A percentile compares a stretch with the other conserved stretches of the same genome.
phyloP scores from a whole-genome alignment of 2,888 invertebrate species.

The Ophion obscuratus region DNA sequence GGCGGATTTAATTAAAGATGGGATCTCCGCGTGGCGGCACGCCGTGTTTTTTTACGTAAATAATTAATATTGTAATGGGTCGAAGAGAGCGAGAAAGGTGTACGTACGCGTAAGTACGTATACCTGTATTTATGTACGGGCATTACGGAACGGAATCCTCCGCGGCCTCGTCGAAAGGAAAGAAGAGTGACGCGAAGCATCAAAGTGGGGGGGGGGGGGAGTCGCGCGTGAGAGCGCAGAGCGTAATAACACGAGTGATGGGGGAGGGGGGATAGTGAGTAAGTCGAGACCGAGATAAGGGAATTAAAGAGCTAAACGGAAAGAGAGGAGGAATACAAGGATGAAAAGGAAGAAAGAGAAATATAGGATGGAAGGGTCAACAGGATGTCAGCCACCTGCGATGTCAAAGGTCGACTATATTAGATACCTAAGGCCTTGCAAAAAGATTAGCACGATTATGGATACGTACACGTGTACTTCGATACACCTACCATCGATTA shows the following conservation, averaged over 20 bases:
- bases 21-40: constrained; percentile 76
- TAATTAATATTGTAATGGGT: constrained; percentile 80
- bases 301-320: constrained; percentile 61
- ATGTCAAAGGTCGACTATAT: constrained; percentile 69
- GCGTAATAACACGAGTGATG: constrained; percentile 11
- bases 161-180: constrained; percentile 45
- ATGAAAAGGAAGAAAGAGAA: constrained; percentile 35
- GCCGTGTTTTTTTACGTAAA: constrained; percentile 78
- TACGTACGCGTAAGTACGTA: constrained; percentile 17
- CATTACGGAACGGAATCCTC: constrained; percentile 41
- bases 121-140: constrained; percentile 25
- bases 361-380: constrained; percentile 62
- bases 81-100: constrained; percentile 63
- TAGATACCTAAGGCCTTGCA: constrained; percentile 61
- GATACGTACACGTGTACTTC: constrained; percentile 41
- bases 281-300: constrained; percentile 31
- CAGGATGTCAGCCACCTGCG: constrained; percentile 70
- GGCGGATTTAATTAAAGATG: constrained; percentile 81
- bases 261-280: constrained; percentile 3
- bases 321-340: constrained; percentile 50
- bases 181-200: constrained; percentile 15
- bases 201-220: constrained; percentile 15
- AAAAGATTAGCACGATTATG: constrained; percentile 45
- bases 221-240: constrained; percentile 59
- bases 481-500: constrained; percentile 42